These are phyloP conservation scores for Drosophila erecta DNA, from an alignment of 1,140 invertebrate genomes.

Conservation along the genomic window DNA sequence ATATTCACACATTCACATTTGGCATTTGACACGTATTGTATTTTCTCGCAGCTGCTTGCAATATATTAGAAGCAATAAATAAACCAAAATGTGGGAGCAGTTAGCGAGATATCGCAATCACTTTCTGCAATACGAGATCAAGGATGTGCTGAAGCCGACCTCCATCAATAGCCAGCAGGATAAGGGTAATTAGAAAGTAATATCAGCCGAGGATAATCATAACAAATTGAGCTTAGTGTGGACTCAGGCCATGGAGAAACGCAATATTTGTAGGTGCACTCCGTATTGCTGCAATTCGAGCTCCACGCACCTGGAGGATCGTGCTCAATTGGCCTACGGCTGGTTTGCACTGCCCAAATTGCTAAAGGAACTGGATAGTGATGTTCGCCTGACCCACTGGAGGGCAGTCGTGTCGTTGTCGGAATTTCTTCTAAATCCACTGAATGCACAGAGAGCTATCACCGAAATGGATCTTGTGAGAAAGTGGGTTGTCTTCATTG, in stretches of 20 bases:
- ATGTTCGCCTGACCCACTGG: conserved; percentile 57
- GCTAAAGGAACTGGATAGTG: conserved; percentile 65
- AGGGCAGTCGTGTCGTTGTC: conserved; percentile 57
- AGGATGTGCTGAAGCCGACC: conserved; percentile 48
- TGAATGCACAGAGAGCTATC: conserved; percentile 63
- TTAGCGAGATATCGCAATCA: conserved; percentile 70
- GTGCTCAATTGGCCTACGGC: conserved; percentile 73
- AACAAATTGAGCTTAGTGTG: conserved; percentile 21
- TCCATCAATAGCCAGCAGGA: conserved; percentile 57
- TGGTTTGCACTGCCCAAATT: conserved; percentile 69
- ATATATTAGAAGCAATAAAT: too few species aligned
- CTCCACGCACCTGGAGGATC: conserved; percentile 65
- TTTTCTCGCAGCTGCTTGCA: background rate
- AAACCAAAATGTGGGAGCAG: conserved; percentile 68
- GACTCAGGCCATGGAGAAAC: conserved; percentile 9
- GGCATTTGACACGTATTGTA: conserved; percentile 3
- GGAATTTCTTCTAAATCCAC: conserved; percentile 67
- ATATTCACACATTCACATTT: too few species aligned
- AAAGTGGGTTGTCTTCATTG: conserved; percentile 42
- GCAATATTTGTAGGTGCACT: conserved; percentile 25
- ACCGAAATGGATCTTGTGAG: conserved; percentile 61
- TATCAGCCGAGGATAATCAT: background rate
- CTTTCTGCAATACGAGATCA: conserved; percentile 66
- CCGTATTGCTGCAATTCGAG: conserved; percentile 8
- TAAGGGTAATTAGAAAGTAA: conserved; percentile 23